Base-by-base conservation (phyloP, 2,888 invertebrate species). In the Pseudoips prasinana region DNA sequence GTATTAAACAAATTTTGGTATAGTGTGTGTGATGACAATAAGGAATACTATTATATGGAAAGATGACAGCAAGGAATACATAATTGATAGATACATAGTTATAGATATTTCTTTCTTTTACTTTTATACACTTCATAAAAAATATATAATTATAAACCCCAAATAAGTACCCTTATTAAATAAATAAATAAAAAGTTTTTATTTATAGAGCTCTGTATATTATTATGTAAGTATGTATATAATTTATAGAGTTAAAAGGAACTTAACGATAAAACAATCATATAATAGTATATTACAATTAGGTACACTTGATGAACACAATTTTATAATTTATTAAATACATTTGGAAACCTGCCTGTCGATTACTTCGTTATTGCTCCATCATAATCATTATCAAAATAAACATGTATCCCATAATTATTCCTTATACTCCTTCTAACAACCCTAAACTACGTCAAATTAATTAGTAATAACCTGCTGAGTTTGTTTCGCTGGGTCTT, bases 381-480 rank as follows among this genome's bases (percentile, higher is more conserved):
- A 74, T 73, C 44, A 46, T 42, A 30, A 50, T 36, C 62, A 72
- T 66, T 64, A 72, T 49, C 52, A 76, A 78, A 64, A 67, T 64
- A 77, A 79, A 73, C 61, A 69, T 65, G 76, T 71, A 67, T 73
- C 66, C 76, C 76, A 73, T 80, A 82, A 75, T 82, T 84, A 85
- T 76, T 70, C 72, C 73, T 76, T 82, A 83, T 61, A 79, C 61
- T 73, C 73, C 55, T 62, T 64, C 83, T 85, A 85, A 81, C 77
- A 72, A 73, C 77, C 77, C 78, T 82, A 82, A 76, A 84, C 71
- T 64, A 78, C 85, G 86, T 86, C 86, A 86, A 86, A 86, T 86
- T 86, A 72, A 82, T 85, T 86, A 86, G 86, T 85, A 86, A 83
- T 82, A 79, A n/a, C n/a, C n/a, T n/a, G n/a, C n/a, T n/a, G n/a